Base-by-base conservation (phyloP, 2,797 vertebrate genomes). In the Hephaestus fuliginosus region DNA sequence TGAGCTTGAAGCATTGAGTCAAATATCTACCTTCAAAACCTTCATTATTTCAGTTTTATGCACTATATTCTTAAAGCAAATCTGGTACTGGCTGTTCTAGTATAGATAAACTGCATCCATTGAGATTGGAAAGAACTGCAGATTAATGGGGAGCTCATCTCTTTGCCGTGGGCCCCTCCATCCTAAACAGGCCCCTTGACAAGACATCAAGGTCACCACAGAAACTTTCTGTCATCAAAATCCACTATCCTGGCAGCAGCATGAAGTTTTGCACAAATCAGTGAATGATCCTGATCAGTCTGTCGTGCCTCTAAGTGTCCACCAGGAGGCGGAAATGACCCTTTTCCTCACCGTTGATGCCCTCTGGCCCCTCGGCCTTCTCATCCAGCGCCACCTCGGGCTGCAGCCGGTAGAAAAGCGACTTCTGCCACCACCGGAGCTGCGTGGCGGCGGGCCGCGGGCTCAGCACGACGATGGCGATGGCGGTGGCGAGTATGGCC, bases 371-470 rank as follows among this genome's bases (percentile, higher is more conserved):
- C 5, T 81, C 78, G 0, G 52, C 39, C 3, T 86, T 55, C 2
- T 55, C 33, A 72, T 89, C 91, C 11, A 63, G 25, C 10, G 83
- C 60, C 76, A 91, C 43, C 0, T 79, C 68, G 0, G 91, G 86
- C 72, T 92, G 88, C 79, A 96, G 63, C 51, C 85, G 92, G 78
- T 91, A 96, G 68, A 96, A 96, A 53, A 94, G n/a, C 0, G 92
- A 53, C 71, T 65, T 94, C 88, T 95, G 95, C 96, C 96, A 97
- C 95, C 96, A 96, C 4, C 28, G 67, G 9, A 95, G 92, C 13
- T 72, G 62, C 0, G 80, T 83, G 0, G 25, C 78, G 0, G 81
- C 78, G 1, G 90, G 92, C n/a, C 87, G 78, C 0, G 95, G 92
- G 18, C 85, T 95, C 22, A 86, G 25, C 5, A 82, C 51, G 0